Percentiles rank a stretch among this genome's conserved stretches.
Evolutionary conservation across 2,113 vertebrate species (phyloP).

Genomic region (Puma concolor): DNA sequence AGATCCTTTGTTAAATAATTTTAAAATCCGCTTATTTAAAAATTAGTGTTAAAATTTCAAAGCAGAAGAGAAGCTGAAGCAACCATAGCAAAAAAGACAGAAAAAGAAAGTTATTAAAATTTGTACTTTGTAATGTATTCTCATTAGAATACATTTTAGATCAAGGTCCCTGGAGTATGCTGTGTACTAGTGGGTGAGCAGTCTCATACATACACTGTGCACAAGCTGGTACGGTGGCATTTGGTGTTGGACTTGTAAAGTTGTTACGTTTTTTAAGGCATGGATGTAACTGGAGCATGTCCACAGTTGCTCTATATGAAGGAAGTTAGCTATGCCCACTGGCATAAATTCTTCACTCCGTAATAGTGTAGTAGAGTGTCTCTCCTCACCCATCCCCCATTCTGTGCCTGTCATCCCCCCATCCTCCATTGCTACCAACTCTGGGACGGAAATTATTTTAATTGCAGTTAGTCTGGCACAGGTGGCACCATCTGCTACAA

Average conservation of each 20-base stretch:
- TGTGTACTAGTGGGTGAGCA: background rate
- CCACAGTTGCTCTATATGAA: conserved; percentile 66
- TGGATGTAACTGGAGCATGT: conserved; percentile 65
- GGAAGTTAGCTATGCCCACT: conserved; percentile 42
- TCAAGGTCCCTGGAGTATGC: conserved; percentile 71
- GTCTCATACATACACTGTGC: background rate
- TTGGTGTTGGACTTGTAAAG: background rate
- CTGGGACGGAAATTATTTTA: conserved; percentile 55
- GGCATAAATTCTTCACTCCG: conserved; percentile 38
- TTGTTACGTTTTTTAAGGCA: conserved; percentile 47
- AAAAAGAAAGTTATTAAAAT: conserved; percentile 61
- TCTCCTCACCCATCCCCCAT: background rate
- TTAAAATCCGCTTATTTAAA: conserved; percentile 53
- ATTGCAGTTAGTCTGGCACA: conserved; percentile 54
- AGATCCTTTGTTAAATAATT: conserved; percentile 44
- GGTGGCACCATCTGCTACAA: conserved; percentile 68
- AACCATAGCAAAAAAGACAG: background rate
- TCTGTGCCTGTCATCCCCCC: background rate
- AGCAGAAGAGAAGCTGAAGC: conserved; percentile 10
- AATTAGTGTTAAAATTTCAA: conserved; percentile 66
- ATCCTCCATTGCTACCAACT: background rate
- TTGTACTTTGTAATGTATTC: conserved; percentile 26
- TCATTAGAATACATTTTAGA: conserved; percentile 50
- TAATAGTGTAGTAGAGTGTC: background rate
- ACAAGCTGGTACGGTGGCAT: conserved; percentile 4